Evolutionary conservation across 2,888 invertebrate species (phyloP), one percentile per base, ranked within the genome.

Genomic region (Apodemia hepburni): DNA sequence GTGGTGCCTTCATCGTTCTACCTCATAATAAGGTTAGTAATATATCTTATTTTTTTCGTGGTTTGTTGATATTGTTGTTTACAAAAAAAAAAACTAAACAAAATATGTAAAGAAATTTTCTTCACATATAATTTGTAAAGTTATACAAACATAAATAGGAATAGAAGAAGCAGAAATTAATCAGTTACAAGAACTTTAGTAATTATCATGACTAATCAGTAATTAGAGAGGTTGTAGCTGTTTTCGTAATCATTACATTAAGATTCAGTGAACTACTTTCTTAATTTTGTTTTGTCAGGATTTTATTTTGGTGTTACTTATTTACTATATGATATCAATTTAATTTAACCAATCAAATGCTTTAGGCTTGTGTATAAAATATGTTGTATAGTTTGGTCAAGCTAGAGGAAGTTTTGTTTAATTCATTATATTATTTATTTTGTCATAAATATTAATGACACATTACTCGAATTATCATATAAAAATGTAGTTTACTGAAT

Each of bases 1-100:
- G 98, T 73, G 98, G 98, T 72, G 98, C 98, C 75, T 98, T 98
- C 92, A 97, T 98, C 85, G 98, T 98, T 69, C 93, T 98, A 76
- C 98, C 98, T 69, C 96, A 97, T 77, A 97, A 96, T 84, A 97
- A 97, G 95, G 98, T 98, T 82, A 86, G 82, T 77, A 38, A 58
- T 18, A 4, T 33, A 35, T 33, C 9, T 58, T 58, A 12, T 35
- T 58, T 27, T 18, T 59, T 22, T 8, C 42, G 2, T 38, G 22
- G 15, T 47, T 45, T 60, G 47, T 47, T 29, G 27, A 60, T 60
- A 29, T 45, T 60, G 7, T n/a, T 60, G 42, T 60, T 60, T 47
- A 45, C 47, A 47, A 60, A n/a, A 60, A 22, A n/a, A 2, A 17
- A 17, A 42, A 45, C 22, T 11, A 11, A 4, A 27, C 54, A 54